Evolutionary conservation across 2,113 vertebrate genomes (phyloP), one percentile per base, ranked within the genome.

Genomic region (Sinocyclocheilus anshuiensis): DNA sequence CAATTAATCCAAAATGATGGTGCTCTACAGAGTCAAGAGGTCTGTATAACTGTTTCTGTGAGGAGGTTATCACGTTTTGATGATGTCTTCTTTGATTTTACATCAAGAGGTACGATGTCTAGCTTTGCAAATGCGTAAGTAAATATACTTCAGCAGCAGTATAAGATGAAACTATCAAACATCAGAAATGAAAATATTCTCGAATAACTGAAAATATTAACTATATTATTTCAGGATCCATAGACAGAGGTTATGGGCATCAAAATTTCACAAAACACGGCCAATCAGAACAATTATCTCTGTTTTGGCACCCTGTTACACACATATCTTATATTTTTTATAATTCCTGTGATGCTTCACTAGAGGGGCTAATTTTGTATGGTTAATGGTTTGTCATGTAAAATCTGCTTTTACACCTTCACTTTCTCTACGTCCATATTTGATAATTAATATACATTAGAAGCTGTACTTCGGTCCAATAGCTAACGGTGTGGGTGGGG

Each of bases 71-170:
- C 84, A 18, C 50, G 69, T 76, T 90, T 93, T 76, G 90, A 90
- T 0, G 93, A 91, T 65, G 91, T 90, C 71, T 90, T 91, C 80
- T 94, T 94, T 86, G 90, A 94, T 81, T 94, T 93, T 79, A 84
- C 90, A 36, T 7, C 81, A 12, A 86, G 11, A 88, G 86, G 93
- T 93, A 11, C 29, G 84, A 75, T 2, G 8, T 29, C 6, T 22
- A 9, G 65, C 16, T 3, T 42, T 69, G 12, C 24, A 16, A 18
- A 59, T 53, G 18, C 33, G 16, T 59, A 72, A 18, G 24, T 11
- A 13, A 3, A 26, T 36, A 78, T 59, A 29, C 8, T n/a, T 67
- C 13, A 20, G 2, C 29, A 39, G 9, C 36, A 42, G 36, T 42
- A n/a, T n/a, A n/a, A 61, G 8, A n/a, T n/a, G 22, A 61, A 36